Conservation (phyloP, 2,113 vertebrate species). For the Pteruthius melanotis region DNA sequence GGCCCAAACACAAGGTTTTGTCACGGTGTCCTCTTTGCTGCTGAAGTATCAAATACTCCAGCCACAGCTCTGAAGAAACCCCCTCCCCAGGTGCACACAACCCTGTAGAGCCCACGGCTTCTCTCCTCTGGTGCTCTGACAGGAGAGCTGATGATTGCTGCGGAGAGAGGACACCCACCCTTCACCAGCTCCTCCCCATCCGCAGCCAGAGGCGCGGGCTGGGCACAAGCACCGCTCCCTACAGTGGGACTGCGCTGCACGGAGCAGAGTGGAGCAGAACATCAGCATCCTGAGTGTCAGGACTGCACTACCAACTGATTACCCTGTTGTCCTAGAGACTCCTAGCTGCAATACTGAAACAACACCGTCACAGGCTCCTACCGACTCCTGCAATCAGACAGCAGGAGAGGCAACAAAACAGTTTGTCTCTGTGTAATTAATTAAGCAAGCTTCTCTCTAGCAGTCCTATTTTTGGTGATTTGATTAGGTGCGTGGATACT, state of each 20-base stretch:
- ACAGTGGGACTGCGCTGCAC: fast-evolving
- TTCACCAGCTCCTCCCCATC: neutral
- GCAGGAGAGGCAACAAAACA: neutral
- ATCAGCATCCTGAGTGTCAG: neutral
- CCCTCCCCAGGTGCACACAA: neutral
- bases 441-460: neutral
- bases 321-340: neutral
- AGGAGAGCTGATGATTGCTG: neutral
- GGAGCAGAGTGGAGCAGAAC: neutral
- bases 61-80: neutral
- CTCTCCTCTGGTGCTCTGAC: neutral
- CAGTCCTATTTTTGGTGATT: neutral
- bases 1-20: neutral
- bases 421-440: neutral
- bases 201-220: neutral
- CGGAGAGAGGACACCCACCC: neutral
- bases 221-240: fast-evolving
- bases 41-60: neutral
- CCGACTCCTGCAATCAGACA: neutral
- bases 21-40: neutral
- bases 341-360: neutral
- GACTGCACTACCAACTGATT: neutral
- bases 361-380: neutral
- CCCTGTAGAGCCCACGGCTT: fast-evolving
- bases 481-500: neutral